Conservation (phyloP, 2,113 vertebrate genomes). For the Anhinga anhinga region DNA sequence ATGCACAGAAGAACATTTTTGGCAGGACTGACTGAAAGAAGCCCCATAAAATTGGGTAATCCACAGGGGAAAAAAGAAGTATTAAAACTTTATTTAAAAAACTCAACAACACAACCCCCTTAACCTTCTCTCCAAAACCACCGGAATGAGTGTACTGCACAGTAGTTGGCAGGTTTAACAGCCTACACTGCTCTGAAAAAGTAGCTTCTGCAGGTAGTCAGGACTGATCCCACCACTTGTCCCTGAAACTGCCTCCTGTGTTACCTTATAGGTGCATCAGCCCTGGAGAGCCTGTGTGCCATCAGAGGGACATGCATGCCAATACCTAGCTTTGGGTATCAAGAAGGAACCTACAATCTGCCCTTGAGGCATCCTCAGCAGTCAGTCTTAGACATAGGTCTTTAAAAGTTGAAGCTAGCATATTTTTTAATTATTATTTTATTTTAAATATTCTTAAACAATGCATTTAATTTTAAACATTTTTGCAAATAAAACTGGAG, state of each 20-base stretch:
- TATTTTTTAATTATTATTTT: neutral
- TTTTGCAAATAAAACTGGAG: neutral
- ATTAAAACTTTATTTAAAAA: neutral
- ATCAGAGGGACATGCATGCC: accelerated
- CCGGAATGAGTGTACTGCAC: neutral
- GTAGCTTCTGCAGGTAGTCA: neutral
- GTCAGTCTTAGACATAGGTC: neutral
- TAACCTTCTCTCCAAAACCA: accelerated
- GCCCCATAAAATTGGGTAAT: neutral
- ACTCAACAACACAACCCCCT: accelerated
- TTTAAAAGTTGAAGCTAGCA: neutral
- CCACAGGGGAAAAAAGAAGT: neutral
- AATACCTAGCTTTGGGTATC: neutral
- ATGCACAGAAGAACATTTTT: neutral
- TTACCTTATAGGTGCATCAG: neutral
- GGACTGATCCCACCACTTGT: neutral
- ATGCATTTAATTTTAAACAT: neutral
- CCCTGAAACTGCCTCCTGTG: accelerated
- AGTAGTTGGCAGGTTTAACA: neutral
- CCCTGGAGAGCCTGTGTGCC: neutral
- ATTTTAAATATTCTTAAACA: neutral
- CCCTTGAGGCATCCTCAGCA: neutral
- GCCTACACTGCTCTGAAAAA: neutral
- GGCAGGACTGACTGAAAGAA: neutral
- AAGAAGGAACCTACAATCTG: neutral